Percentiles rank a stretch among this genome's conserved stretches.
Conservation (phyloP, 2,888 invertebrate genomes). For the Gisinianus flammeolus region DNA sequence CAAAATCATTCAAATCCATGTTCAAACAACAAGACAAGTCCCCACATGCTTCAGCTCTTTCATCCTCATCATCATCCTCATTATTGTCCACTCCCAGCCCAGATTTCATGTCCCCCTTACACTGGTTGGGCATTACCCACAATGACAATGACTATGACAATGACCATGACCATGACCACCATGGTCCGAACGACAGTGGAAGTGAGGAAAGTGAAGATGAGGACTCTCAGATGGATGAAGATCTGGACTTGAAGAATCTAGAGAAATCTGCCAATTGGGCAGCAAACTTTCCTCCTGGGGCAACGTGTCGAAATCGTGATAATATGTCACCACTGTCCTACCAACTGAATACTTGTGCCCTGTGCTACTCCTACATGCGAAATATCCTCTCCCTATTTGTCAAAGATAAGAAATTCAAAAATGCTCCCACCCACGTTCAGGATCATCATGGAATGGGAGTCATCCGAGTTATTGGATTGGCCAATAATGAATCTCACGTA, state of each 20-base stretch:
- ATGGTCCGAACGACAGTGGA: neutral
- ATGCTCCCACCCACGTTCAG: neutral
- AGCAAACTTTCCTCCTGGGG: neutral
- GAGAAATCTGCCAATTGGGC: neutral
- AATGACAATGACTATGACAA: neutral
- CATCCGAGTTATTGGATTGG: too few species aligned
- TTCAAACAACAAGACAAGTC: too few species aligned
- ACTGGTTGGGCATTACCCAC: too few species aligned
- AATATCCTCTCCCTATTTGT: constrained; percentile 23
- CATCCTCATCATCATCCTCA: neutral
- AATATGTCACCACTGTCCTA: constrained; percentile 42
- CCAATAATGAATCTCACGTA: too few species aligned
- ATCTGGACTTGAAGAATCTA: neutral
- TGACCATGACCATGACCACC: neutral
- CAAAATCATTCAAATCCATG: too few species aligned
- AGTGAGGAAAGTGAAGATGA: neutral
- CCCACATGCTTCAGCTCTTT: too few species aligned
- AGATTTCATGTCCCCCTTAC: too few species aligned
- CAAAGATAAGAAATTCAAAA: constrained; percentile 15
- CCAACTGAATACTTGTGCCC: constrained; percentile 50
- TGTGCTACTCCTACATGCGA: constrained; percentile 53
- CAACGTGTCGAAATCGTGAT: constrained; percentile 36
- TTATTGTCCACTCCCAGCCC: neutral
- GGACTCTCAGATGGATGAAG: too few species aligned
- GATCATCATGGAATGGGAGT: too few species aligned